Evolutionary conservation across 2,113 vertebrate species (phyloP).

Genomic region (Cottus gobio): DNA sequence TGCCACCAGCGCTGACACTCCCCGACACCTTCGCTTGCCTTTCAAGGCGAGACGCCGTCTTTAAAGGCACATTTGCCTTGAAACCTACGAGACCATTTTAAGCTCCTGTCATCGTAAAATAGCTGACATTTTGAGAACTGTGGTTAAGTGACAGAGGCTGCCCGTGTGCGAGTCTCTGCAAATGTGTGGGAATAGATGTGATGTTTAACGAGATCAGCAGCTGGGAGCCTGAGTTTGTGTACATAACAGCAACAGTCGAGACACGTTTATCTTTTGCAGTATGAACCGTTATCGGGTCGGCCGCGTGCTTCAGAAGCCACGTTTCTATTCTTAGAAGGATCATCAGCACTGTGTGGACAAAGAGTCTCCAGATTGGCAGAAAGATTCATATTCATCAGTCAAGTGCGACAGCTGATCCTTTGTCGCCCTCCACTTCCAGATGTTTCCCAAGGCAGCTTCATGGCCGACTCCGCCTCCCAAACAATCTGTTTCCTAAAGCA

Average conservation of each 20-base stretch:
- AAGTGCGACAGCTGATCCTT: constrained; percentile 61
- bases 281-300: constrained; percentile 15
- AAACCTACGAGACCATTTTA: constrained; percentile 60
- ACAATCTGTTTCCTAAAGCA: constrained; percentile 38
- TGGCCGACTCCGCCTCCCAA: constrained; percentile 44
- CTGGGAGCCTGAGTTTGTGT: constrained; percentile 41
- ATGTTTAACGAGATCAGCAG: constrained; percentile 53
- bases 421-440: constrained; percentile 43
- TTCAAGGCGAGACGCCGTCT: constrained; percentile 30
- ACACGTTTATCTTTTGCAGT: constrained; percentile 10
- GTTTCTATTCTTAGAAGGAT: constrained; percentile 39
- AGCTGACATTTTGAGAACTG: constrained; percentile 53
- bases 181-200: constrained; percentile 47
- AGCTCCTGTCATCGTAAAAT: constrained; percentile 45
- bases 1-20: constrained; percentile 22
- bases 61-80: constrained; percentile 49
- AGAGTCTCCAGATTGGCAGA: constrained; percentile 34
- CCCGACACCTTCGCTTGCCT: constrained; percentile 36
- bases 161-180: constrained; percentile 16
- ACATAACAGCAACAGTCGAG: not conserved
- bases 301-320: constrained; percentile 19
- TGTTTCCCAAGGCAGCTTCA: constrained; percentile 48
- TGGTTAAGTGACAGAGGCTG: constrained; percentile 21
- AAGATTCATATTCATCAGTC: constrained; percentile 50
- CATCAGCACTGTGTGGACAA: constrained; percentile 24